Percentiles rank a stretch among this genome's conserved stretches.
Conservation (phyloP, 2,888 invertebrate genomes). For the Himalopsyche tibetana region DNA sequence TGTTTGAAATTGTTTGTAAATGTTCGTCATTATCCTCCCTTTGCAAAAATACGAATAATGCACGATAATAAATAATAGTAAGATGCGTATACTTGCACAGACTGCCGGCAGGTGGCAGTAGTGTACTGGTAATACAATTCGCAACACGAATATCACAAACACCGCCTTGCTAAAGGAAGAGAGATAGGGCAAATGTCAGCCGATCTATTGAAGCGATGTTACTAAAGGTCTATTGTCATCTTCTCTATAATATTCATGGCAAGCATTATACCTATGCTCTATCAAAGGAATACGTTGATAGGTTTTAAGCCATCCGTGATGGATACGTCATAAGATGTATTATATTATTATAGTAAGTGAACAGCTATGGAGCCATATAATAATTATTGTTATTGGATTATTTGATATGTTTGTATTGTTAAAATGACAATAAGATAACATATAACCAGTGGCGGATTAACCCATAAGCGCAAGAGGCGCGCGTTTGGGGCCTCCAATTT, state of each 20-base stretch:
- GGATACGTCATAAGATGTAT: background rate
- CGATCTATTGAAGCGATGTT: constrained; percentile 49
- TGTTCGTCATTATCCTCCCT: background rate
- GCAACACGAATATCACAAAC: constrained; percentile 29
- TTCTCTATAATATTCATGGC: constrained; percentile 31
- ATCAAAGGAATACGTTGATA: constrained; percentile 55
- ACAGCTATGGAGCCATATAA: background rate
- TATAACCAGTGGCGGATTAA: too few relatives aligned
- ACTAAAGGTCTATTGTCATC: constrained; percentile 52
- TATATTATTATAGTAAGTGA: background rate
- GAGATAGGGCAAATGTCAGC: constrained; percentile 54
- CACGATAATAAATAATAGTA: constrained; percentile 7
- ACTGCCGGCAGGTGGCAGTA: constrained; percentile 34
- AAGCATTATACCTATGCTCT: background rate
- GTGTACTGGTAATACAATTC: constrained; percentile 28
- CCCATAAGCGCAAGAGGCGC: too few relatives aligned
- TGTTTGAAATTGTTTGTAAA: too few relatives aligned
- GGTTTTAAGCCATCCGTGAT: constrained; percentile 51
- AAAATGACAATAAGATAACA: too few relatives aligned
- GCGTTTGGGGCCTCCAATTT: too few relatives aligned
- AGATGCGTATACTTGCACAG: constrained; percentile 5
- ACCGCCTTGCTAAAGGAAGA: constrained; percentile 42
- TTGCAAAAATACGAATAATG: constrained; percentile 10
- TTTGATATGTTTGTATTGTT: background rate
- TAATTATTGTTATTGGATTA: constrained; percentile 2